Conservation (phyloP, 2,888 invertebrate species). For the Drosophila paramelanica region DNA sequence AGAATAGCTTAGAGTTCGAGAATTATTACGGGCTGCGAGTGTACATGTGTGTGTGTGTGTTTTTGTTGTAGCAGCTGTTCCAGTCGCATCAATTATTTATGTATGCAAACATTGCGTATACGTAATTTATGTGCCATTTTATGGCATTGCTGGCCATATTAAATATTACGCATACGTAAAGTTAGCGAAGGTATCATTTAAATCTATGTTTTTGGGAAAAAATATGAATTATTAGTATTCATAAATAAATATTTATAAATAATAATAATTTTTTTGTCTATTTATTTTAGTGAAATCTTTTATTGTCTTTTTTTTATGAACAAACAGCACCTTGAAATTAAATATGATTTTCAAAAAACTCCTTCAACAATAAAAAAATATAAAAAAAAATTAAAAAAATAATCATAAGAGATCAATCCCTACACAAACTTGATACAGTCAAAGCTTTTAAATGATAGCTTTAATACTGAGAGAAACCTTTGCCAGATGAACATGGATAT, state of each 20-base stretch:
- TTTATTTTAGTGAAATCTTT: no score
- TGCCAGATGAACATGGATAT: no score
- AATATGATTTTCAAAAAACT: no score
- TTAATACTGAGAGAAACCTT: no score
- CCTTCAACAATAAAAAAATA: no score
- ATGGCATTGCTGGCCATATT: slow-evolving; percentile 10
- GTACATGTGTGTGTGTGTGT: background rate
- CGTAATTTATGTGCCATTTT: slow-evolving; percentile 38
- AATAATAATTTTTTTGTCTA: background rate
- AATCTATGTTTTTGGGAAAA: background rate
- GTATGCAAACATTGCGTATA: slow-evolving; percentile 31
- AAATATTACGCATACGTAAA: slow-evolving; percentile 52
- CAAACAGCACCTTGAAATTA: no score
- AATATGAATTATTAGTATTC: background rate
- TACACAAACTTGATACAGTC: no score
- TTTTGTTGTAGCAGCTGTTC: slow-evolving; percentile 35
- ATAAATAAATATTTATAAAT: no score
- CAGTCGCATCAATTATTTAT: slow-evolving; percentile 32
- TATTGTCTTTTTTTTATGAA: no score
- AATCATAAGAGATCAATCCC: no score
- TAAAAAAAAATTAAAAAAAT: no score
- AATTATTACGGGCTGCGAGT: slow-evolving; percentile 5
- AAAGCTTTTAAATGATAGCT: no score
- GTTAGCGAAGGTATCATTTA: background rate
- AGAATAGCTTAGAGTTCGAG: slow-evolving; percentile 4